Base-by-base conservation (phyloP, 2,888 invertebrate species). In the Andrena trimmerana region DNA sequence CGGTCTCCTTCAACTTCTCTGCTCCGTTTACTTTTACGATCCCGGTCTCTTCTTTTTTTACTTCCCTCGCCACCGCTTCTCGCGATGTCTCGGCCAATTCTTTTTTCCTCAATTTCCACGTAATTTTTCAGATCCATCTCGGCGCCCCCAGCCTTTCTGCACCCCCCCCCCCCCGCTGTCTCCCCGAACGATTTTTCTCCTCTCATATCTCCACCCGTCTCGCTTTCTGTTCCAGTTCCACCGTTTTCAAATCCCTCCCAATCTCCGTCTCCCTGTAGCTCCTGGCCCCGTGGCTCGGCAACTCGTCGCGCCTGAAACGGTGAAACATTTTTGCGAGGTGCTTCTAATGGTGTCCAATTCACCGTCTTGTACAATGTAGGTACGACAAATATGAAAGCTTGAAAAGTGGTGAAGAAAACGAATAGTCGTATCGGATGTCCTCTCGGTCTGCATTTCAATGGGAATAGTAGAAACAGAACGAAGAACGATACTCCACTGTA, bases 121-220 rank as follows among this genome's bases (percentile, higher is more conserved):
- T 62, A 54, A 78, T 68, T 54, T 68, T 48, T 20, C 20, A 42
- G 36, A 67, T 60, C 62, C 27, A 59, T 59, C 62, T 63, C 2
- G 50, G 29, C 16, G 42, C 24, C 24, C 8, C 27, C 42, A 36
- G 20, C n/a, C 50, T 24, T 13, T 2, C 31, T 42, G 20, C 20
- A n/a, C 20, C 20, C 13, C 27, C 27, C 27, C 42, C 42, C n/a
- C 27, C 2, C 4, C n/a, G 27, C 50, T 4, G n/a, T 66, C 50
- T 29, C 66, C 27, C 2, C 20, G n/a, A 70, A n/a, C 63, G 54
- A 65, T 65, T 65, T 59, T 31, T 33, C 52, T 10, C 31, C 7
- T 33, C 33, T 54, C 33, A 1, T 67, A 52, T 52, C 52, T 31
- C 31, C 10, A 31, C 16, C n/a, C 48, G n/a, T 10, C 20, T 71